These are phyloP conservation scores for Pollimyrus isidori DNA, from an alignment of 2,113 vertebrate species.

Conservation along the genomic window DNA sequence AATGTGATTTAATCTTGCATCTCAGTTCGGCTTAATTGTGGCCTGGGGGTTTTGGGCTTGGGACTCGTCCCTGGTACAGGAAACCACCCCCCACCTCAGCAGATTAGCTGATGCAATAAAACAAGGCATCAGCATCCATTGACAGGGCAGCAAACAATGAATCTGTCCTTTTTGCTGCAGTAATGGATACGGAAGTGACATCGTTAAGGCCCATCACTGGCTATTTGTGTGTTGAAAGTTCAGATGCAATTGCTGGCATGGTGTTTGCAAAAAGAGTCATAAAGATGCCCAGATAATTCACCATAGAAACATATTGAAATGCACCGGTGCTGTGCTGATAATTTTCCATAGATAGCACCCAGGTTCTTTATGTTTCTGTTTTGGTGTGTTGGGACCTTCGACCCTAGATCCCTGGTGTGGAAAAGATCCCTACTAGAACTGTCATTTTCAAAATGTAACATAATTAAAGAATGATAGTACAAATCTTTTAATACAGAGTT, in stretches of 20 bases:
- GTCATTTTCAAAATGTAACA: background rate
- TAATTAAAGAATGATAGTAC: background rate
- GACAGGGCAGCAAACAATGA: slow-evolving; percentile 44
- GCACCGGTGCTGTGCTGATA: background rate
- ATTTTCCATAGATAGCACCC: background rate
- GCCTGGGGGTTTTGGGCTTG: slow-evolving; percentile 62
- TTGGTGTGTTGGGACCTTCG: background rate
- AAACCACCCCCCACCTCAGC: slow-evolving; percentile 45
- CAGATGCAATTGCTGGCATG: background rate
- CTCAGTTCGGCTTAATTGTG: slow-evolving; percentile 69
- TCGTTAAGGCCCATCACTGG: background rate
- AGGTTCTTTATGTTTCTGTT: background rate
- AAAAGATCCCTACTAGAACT: background rate
- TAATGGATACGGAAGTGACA: background rate
- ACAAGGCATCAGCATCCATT: slow-evolving; percentile 68
- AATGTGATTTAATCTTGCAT: slow-evolving; percentile 71
- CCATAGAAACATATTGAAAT: background rate
- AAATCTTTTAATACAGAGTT: background rate
- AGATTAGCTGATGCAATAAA: slow-evolving; percentile 67
- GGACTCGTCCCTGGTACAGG: slow-evolving; percentile 66
- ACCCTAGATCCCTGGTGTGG: background rate
- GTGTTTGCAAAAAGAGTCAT: background rate
- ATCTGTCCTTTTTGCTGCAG: slow-evolving; percentile 44
- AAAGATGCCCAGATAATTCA: background rate
- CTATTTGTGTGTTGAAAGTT: background rate